phyloP scores from a whole-genome alignment of 2,797 vertebrate genomes.

The Periophthalmus magnuspinnatus region DNA sequence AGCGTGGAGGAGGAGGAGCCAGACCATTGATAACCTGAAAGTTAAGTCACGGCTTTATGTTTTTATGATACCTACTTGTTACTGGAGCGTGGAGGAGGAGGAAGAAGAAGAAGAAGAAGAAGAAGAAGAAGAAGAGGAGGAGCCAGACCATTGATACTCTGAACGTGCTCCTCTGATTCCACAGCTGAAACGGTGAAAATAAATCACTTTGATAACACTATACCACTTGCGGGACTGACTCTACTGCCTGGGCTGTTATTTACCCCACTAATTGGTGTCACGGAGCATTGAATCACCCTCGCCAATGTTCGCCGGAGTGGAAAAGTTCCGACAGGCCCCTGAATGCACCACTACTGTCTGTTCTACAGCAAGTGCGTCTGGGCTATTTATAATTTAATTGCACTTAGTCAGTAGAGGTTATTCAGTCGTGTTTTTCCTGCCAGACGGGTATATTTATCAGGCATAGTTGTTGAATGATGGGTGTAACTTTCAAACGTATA shows the following conservation, averaged over 20 bases:
- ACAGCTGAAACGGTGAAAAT: conserved; percentile 47
- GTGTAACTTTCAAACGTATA: background rate
- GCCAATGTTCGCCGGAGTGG: conserved; percentile 26
- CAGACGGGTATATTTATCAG: background rate
- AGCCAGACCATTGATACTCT: conserved; percentile 28
- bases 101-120: no score
- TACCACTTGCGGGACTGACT: conserved; percentile 24
- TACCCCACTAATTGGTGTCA: conserved; percentile 68
- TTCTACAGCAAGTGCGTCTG: background rate
- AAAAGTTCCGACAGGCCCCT: conserved; percentile 17
- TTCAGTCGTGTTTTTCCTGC: background rate
- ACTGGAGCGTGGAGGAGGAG: no score
- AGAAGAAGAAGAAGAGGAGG: no score
- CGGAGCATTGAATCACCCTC: conserved; percentile 43
- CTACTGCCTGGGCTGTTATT: conserved; percentile 51
- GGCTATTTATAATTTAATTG: background rate
- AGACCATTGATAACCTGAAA: no score
- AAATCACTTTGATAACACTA: conserved; percentile 54
- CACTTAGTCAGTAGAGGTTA: background rate
- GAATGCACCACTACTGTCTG: background rate
- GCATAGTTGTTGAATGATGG: background rate
- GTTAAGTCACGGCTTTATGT: no score
- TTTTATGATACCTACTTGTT: no score
- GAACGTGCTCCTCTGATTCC: conserved; percentile 49
- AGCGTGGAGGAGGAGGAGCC: conserved; percentile 20